These are phyloP conservation scores for Cottoperca gobio DNA, from an alignment of 2,797 vertebrate species.

Conservation along the genomic window DNA sequence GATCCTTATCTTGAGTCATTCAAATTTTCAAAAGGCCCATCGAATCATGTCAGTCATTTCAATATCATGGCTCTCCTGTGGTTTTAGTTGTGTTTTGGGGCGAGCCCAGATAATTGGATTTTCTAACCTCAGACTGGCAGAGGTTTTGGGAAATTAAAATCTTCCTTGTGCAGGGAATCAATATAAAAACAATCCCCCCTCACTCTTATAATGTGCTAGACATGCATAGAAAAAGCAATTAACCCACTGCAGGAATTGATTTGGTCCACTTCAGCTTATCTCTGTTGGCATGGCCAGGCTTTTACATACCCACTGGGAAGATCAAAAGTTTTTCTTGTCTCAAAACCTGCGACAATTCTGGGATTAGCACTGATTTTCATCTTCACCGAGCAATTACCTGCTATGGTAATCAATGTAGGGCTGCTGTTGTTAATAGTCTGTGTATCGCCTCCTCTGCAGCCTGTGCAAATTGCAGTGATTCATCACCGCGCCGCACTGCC, in stretches of 20 bases:
- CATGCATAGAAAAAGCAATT: conserved; percentile 78
- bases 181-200: conserved; percentile 66
- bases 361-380: conserved; percentile 77
- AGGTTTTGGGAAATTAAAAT: conserved; percentile 73
- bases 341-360: conserved; percentile 64
- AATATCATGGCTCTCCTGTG: conserved; percentile 43
- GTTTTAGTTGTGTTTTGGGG: conserved; percentile 47
- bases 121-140: conserved; percentile 56
- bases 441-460: conserved; percentile 64
- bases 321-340: conserved; percentile 71
- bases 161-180: conserved; percentile 72
- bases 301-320: conserved; percentile 64
- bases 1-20: conserved; percentile 62
- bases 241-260: conserved; percentile 77
- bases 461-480: conserved; percentile 78
- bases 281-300: conserved; percentile 61
- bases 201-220: conserved; percentile 67
- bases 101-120: conserved; percentile 67
- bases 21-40: conserved; percentile 46
- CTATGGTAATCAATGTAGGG: conserved; percentile 77
- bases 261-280: conserved; percentile 75
- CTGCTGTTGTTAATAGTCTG: conserved; percentile 68
- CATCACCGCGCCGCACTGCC: conserved; percentile 67
- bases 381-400: conserved; percentile 76
- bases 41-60: conserved; percentile 66